phyloP scores from a whole-genome alignment of 1,140 invertebrate genomes.

The Pseudobourletiella spinata region DNA sequence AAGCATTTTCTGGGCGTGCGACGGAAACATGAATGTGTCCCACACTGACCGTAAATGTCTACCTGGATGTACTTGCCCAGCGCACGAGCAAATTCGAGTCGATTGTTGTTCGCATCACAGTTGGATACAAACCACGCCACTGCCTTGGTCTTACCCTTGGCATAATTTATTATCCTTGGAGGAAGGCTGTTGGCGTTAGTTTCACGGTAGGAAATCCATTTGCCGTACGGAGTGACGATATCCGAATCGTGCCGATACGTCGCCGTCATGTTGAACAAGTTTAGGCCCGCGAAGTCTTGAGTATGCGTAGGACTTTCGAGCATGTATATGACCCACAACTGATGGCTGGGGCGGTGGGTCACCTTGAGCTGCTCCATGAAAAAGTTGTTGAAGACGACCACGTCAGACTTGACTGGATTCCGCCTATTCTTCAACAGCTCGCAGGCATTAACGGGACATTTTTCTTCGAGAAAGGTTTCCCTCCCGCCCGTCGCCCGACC shows the following conservation, averaged over 20 bases:
- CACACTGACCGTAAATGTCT: constrained; percentile 59
- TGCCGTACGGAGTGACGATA: constrained; percentile 75
- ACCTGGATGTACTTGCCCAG: constrained; percentile 49
- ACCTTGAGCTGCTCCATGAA: background rate
- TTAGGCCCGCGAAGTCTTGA: background rate
- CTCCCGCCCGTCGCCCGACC: no score
- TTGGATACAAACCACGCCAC: constrained; percentile 59
- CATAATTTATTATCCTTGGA: background rate
- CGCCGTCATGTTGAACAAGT: background rate
- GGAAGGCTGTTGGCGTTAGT: no score
- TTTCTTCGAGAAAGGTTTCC: no score
- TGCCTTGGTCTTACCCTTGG: constrained; percentile 42
- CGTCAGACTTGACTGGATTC: background rate
- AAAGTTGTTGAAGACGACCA: background rate
- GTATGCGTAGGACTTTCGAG: background rate
- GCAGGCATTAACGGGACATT: no score
- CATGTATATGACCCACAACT: background rate
- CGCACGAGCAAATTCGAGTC: constrained; percentile 48
- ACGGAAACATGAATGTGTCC: constrained; percentile 40
- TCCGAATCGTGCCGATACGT: constrained; percentile 54
- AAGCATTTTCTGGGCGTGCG: constrained; percentile 68
- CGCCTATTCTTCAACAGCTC: no score
- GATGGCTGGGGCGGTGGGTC: background rate
- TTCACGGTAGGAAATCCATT: constrained; percentile 67
- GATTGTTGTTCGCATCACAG: constrained; percentile 45